Base-by-base conservation (phyloP, 2,797 vertebrate species). In the Phylloscopus collybita region DNA sequence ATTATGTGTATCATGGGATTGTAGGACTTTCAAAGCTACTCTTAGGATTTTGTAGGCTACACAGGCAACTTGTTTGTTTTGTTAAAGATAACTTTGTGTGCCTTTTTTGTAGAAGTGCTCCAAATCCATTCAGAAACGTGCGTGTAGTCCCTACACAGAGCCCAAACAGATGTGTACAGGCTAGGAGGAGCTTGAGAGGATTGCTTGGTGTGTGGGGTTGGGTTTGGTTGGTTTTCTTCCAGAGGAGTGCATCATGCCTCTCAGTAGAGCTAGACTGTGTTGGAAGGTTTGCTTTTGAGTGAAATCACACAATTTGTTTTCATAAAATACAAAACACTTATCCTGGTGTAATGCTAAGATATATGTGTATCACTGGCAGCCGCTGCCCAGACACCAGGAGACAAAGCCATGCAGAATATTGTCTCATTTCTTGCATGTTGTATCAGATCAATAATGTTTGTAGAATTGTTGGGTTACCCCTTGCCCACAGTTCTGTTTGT, bases 121-220 rank as follows among this genome's bases (percentile, higher is more conserved):
- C 30, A 50, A 2, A 23, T 32, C 6, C 3, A 10, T 62, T 86
- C 13, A 71, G 60, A 42, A 80, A 18, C 1, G 3, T 38, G 10
- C 1, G 1, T 18, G 4, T 60, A n/a, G 49, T 44, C 23, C 36
- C 20, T 61, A 0, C 42, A 18, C 49, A 51, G 80, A 53, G 36
- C 15, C 20, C 34, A 36, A 30, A 9, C 3, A 23, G 21, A 12
- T 76, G 14, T 22, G 13, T n/a, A 3, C 0, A 1, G 27, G 18
- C 5, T 17, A 4, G 5, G 22, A 4, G 36, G 14, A 75, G 20
- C 22, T 61, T 20, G 17, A 53, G 25, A 40, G 40, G 10, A 16
- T 21, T 45, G 17, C 19, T 36, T 71, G 44, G 4, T 50, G 23
- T 47, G 16, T 42, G 18, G 29, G 29, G 1, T 50, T 85, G 51